Conservation (phyloP, 1,140 invertebrate genomes). For the Venturia canescens region DNA sequence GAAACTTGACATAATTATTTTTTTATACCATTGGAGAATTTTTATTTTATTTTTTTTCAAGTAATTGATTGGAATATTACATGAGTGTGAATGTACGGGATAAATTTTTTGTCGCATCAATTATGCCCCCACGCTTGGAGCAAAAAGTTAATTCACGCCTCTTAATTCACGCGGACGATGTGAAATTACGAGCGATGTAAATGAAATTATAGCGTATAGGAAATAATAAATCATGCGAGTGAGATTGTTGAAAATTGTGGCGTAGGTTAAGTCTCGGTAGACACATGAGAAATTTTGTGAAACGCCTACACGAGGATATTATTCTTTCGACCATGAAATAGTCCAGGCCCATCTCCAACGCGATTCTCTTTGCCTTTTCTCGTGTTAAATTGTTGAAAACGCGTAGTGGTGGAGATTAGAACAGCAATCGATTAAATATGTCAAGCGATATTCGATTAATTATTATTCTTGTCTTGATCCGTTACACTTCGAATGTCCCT, state of each 20-base stretch:
- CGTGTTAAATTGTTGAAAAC: not conserved
- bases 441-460: conserved; percentile 3
- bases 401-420: not conserved
- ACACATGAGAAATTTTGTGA: not conserved
- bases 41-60: too few relatives aligned
- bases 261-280: not conserved
- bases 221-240: conserved; percentile 29
- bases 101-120: too few relatives aligned
- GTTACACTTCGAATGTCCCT: not conserved
- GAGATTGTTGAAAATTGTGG: conserved; percentile 4
- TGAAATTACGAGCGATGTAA: conserved; percentile 38
- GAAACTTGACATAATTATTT: too few relatives aligned
- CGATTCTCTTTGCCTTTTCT: not conserved
- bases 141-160: conserved; percentile 12
- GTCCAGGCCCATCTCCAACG: conserved; percentile 6
- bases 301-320: conserved; percentile 11
- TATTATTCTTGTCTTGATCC: not conserved
- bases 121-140: conserved; percentile 21
- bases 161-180: conserved; percentile 35
- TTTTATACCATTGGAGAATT: too few relatives aligned
- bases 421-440: not conserved
- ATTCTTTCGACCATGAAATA: conserved; percentile 17
- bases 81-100: too few relatives aligned
- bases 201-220: conserved; percentile 26
- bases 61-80: too few relatives aligned